These are phyloP conservation scores for Melanotaenia pygmaea DNA, from an alignment of 2,797 vertebrate species.

Conservation along the genomic window DNA sequence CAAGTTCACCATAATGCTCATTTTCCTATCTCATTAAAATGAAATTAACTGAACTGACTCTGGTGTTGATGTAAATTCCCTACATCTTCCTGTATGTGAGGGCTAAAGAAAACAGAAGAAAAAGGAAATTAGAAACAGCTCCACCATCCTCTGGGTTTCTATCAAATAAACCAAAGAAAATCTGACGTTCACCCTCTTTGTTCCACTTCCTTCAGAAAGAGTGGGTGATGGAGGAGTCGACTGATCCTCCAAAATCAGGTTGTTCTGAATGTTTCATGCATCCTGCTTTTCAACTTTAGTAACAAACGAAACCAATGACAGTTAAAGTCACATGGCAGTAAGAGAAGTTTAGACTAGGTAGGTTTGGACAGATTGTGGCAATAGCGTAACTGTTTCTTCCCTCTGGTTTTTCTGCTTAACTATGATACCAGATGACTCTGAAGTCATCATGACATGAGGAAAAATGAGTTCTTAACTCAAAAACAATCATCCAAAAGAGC, in stretches of 20 bases:
- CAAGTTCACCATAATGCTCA: too few relatives aligned
- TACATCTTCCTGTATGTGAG: not conserved
- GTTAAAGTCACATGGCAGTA: too few relatives aligned
- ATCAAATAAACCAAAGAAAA: constrained; percentile 4
- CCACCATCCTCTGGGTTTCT: constrained; percentile 1
- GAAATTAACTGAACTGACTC: not conserved
- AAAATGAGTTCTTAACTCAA: too few relatives aligned
- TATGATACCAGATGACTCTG: too few relatives aligned
- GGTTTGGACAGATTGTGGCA: too few relatives aligned
- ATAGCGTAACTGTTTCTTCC: too few relatives aligned
- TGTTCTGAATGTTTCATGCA: not conserved
- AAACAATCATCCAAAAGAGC: too few relatives aligned
- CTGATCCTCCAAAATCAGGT: not conserved
- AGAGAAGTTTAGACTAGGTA: too few relatives aligned
- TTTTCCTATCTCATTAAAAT: not conserved
- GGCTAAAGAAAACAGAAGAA: not conserved
- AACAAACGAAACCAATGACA: too few relatives aligned
- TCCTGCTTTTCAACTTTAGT: not conserved
- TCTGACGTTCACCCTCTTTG: not conserved
- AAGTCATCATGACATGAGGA: too few relatives aligned
- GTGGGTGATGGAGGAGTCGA: not conserved
- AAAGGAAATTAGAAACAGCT: not conserved
- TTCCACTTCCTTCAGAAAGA: not conserved
- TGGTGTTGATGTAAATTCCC: not conserved
- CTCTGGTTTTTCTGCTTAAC: not conserved